Conservation (phyloP, 2,888 invertebrate genomes). For the Artemia sinica region DNA sequence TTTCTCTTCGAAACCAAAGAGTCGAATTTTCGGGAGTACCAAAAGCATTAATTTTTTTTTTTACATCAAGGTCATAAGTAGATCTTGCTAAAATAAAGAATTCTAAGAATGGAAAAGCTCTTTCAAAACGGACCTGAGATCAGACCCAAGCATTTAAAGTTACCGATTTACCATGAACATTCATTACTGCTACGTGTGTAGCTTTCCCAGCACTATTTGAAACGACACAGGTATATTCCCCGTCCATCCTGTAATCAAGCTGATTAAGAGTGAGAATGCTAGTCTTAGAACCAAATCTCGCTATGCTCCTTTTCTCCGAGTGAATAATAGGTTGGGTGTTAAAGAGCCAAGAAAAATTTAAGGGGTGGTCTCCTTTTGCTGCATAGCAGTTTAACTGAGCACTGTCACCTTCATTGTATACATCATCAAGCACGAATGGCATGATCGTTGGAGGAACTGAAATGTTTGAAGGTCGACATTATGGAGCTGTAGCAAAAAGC, state of each 20-base stretch:
- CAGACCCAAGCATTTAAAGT: too few species aligned
- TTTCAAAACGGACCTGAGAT: too few species aligned
- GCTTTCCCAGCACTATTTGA: constrained; percentile 66
- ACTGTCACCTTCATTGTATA: constrained; percentile 29
- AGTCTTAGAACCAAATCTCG: constrained; percentile 40
- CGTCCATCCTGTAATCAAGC: constrained; percentile 22
- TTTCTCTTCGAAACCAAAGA: constrained; percentile 28
- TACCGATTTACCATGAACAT: constrained; percentile 50
- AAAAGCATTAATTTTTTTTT: constrained; percentile 19
- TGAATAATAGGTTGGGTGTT: constrained; percentile 29
- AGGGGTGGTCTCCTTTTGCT: constrained; percentile 30
- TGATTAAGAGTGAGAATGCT: constrained; percentile 38
- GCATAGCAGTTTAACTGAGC: constrained; percentile 30
- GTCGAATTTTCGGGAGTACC: constrained; percentile 29
- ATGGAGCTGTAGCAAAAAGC: background rate
- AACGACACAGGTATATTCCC: constrained; percentile 55
- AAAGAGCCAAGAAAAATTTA: constrained; percentile 28
- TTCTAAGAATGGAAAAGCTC: background rate
- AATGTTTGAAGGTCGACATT: background rate
- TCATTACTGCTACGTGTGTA: constrained; percentile 55
- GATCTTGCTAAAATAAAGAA: background rate
- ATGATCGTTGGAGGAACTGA: constrained; percentile 33
- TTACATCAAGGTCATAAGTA: background rate
- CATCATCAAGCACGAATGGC: constrained; percentile 31
- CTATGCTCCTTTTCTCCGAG: constrained; percentile 36